Evolutionary conservation across 2,888 invertebrate genomes (phyloP).

Genomic region (Zaprionus obscuricornis): DNA sequence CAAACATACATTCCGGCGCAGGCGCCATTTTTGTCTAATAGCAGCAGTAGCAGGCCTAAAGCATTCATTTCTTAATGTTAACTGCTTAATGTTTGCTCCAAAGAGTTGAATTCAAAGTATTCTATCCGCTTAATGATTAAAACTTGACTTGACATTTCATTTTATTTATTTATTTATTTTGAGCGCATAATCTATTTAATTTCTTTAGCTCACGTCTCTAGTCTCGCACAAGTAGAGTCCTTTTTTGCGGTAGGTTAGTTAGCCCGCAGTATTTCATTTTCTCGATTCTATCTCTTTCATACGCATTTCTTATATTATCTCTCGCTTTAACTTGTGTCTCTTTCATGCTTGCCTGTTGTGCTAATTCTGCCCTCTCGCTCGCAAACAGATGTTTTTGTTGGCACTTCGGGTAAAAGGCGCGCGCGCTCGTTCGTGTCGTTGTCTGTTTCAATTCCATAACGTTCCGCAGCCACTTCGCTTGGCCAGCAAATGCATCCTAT

Average conservation of each 20-base stretch:
- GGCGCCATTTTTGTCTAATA: constrained; percentile 55
- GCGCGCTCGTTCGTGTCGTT: constrained; percentile 36
- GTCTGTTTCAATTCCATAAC: constrained; percentile 61
- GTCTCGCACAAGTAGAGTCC: no score
- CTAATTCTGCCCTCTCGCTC: constrained; percentile 31
- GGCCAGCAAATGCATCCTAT: constrained; percentile 63
- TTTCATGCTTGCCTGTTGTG: neutral
- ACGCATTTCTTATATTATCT: neutral
- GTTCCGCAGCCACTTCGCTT: constrained; percentile 49
- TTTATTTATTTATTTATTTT: constrained; percentile 32
- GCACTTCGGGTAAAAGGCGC: constrained; percentile 37
- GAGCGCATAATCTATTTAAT: constrained; percentile 47
- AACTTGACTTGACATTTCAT: constrained; percentile 22
- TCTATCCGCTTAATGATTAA: neutral
- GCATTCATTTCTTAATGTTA: constrained; percentile 22
- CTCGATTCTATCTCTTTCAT: constrained; percentile 4
- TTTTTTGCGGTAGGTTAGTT: constrained; percentile 72
- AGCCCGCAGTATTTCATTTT: constrained; percentile 33
- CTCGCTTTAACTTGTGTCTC: neutral
- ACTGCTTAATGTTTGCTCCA: constrained; percentile 15
- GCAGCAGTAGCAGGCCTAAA: constrained; percentile 14
- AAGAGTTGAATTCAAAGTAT: neutral
- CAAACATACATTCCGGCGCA: constrained; percentile 53
- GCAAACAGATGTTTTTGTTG: constrained; percentile 49
- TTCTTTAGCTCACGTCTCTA: constrained; percentile 34